Evolutionary conservation across 2,113 vertebrate species (phyloP).

Genomic region (Apaloderma vittatum): DNA sequence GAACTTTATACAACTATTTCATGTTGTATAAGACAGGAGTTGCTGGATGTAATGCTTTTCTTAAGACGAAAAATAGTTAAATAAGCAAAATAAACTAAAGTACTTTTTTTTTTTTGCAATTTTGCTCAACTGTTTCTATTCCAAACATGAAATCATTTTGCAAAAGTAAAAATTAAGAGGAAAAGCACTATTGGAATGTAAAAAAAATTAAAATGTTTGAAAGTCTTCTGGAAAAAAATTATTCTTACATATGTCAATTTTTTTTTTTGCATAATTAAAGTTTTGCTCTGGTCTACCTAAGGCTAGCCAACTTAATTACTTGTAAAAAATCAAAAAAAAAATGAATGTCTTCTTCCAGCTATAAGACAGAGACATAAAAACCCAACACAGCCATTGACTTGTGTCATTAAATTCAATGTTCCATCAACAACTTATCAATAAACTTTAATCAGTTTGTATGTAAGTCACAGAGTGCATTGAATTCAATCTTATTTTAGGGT

Average conservation of each 20-base stretch:
- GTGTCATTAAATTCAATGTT: neutral
- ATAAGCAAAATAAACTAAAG: neutral
- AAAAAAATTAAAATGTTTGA: neutral
- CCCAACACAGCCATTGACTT: neutral
- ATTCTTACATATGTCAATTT: neutral
- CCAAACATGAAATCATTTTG: neutral
- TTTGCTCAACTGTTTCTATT: fast-evolving
- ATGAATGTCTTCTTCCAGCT: neutral
- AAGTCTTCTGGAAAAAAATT: neutral
- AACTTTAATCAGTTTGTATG: neutral
- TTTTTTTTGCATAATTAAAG: no score
- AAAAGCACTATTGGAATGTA: neutral
- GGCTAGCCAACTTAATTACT: neutral
- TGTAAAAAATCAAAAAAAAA: neutral
- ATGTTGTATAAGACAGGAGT: neutral
- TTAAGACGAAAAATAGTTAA: neutral
- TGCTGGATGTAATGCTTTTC: fast-evolving
- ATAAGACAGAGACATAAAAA: neutral
- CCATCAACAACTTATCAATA: neutral
- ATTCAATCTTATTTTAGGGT: neutral
- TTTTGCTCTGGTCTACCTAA: neutral
- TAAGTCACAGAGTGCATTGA: neutral
- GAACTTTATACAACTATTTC: neutral
- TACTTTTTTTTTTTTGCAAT: neutral
- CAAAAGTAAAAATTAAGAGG: neutral